phyloP scores from a whole-genome alignment of 2,888 invertebrate genomes.

The Stegana nigrithorax region DNA sequence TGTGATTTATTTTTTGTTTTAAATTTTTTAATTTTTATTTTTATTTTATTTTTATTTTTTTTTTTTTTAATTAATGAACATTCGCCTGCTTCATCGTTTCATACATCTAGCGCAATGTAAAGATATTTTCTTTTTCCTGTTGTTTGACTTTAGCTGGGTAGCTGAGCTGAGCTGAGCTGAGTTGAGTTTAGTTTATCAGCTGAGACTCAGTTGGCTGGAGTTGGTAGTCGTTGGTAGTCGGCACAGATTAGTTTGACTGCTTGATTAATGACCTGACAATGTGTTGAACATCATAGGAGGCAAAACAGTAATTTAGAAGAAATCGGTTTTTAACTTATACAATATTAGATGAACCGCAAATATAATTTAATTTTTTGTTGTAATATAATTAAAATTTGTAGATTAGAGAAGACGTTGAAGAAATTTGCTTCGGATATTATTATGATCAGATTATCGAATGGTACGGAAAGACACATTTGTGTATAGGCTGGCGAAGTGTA shows the following conservation, averaged over 20 bases:
- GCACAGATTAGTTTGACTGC: slow-evolving; percentile 13
- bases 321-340: slow-evolving; percentile 24
- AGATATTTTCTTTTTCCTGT: no score
- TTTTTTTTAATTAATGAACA: not conserved
- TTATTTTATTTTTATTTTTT: not conserved
- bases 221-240: not conserved
- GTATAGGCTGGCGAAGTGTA: no score
- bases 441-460: no score
- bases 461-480: no score
- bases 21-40: slow-evolving; percentile 7
- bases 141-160: not conserved
- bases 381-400: slow-evolving; percentile 14
- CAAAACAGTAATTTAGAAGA: slow-evolving; percentile 58
- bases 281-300: slow-evolving; percentile 54
- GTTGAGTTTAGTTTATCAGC: no score
- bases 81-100: not conserved
- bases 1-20: no score
- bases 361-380: slow-evolving; percentile 43
- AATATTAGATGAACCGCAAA: slow-evolving; percentile 34
- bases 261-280: slow-evolving; percentile 53
- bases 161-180: no score
- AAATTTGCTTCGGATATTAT: no score
- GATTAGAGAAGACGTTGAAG: no score
- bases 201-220: no score
- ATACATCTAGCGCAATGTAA: no score